Conservation (phyloP, 1,140 invertebrate genomes). For the Colletes latitarsis region DNA sequence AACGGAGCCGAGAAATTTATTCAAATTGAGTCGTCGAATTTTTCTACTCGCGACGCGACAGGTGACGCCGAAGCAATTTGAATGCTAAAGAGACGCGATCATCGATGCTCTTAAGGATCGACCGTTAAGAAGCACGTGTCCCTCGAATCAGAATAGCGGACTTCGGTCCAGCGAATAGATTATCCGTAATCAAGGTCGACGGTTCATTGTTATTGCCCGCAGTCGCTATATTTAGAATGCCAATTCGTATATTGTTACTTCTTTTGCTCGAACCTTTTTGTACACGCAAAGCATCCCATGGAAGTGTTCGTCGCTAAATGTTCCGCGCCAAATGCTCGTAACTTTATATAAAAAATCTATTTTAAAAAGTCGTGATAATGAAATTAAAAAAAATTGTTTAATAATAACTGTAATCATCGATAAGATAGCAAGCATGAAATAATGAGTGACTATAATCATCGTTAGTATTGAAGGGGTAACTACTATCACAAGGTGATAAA, state of each 20-base stretch:
- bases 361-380: too few species aligned
- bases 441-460: too few species aligned
- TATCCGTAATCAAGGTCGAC: slow-evolving; percentile 29
- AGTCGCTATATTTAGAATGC: neutral
- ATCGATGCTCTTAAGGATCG: slow-evolving; percentile 23
- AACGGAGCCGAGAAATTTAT: slow-evolving; percentile 37
- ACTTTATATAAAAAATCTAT: too few species aligned
- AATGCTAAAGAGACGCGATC: slow-evolving; percentile 3
- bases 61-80: slow-evolving; percentile 24
- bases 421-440: too few species aligned
- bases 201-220: neutral
- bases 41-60: slow-evolving; percentile 9
- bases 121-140: slow-evolving; percentile 25
- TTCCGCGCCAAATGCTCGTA: too few species aligned
- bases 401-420: too few species aligned
- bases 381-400: too few species aligned
- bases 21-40: slow-evolving; percentile 46
- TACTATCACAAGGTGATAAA: too few species aligned
- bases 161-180: slow-evolving; percentile 27
- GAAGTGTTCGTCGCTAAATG: too few species aligned
- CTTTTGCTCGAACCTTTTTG: neutral
- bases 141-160: slow-evolving; percentile 7
- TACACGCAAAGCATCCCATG: neutral
- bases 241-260: neutral
- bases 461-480: too few species aligned